Conservation (phyloP, 2,888 invertebrate species). For the Cremastinae sp. region DNA sequence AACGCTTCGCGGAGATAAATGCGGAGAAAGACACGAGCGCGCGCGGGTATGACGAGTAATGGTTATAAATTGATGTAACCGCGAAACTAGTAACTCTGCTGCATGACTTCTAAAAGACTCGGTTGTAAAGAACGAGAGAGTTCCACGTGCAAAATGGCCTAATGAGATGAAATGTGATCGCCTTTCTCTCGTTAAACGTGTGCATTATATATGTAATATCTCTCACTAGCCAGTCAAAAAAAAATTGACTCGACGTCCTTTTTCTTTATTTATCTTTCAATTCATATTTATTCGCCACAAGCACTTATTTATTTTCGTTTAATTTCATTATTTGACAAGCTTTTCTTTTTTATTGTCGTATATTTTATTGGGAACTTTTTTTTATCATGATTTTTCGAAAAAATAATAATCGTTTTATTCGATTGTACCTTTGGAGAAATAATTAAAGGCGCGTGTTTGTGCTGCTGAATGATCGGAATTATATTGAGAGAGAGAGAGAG, state of each 20-base stretch:
- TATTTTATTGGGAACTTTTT: no score
- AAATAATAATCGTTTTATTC: no score
- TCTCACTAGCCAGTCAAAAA: conserved; percentile 62
- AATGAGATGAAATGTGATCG: conserved; percentile 79
- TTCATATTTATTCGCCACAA: conserved; percentile 22
- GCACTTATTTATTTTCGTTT: conserved; percentile 31
- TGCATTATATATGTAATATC: conserved; percentile 26
- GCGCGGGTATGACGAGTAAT: conserved; percentile 30
- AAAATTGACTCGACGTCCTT: conserved; percentile 67
- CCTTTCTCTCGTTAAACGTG: conserved; percentile 79
- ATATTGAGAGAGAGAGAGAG: conserved; percentile 21
- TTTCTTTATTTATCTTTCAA: not conserved
- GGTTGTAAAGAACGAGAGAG: conserved; percentile 13
- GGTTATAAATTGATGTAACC: conserved; percentile 78
- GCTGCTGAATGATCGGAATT: no score
- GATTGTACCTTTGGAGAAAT: no score
- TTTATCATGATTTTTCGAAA: no score
- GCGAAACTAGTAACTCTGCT: conserved; percentile 52
- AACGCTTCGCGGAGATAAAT: conserved; percentile 47
- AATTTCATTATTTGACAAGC: no score
- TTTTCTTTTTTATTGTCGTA: no score
- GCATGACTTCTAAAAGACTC: not conserved
- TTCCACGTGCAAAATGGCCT: conserved; percentile 65
- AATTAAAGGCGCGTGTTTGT: no score
- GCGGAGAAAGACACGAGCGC: conserved; percentile 7